A percentile compares a stretch with the other conserved stretches of the same genome.
These are phyloP conservation scores for Meliscaeva auricollis DNA, from an alignment of 2,888 invertebrate species.

Conservation along the genomic window DNA sequence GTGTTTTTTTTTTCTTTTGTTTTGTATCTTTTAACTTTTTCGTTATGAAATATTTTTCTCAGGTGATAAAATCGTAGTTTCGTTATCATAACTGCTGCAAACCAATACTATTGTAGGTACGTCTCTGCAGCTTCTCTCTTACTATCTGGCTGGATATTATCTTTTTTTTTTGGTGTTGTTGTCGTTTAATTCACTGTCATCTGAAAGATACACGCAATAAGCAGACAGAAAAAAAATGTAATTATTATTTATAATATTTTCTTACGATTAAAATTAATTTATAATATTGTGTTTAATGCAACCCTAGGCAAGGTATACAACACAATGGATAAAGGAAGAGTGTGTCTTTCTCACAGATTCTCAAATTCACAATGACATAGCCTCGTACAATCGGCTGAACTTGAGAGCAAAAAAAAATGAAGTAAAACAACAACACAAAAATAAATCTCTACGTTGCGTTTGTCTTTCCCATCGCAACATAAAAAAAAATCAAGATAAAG, in stretches of 20 bases:
- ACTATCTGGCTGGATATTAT: neutral
- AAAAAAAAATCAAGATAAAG: conserved; percentile 34
- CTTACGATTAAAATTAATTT: conserved; percentile 68
- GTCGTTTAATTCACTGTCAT: conserved; percentile 52
- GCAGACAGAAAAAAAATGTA: conserved; percentile 39
- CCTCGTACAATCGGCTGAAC: conserved; percentile 48
- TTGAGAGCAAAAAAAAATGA: conserved; percentile 31
- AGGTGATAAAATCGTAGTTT: conserved; percentile 63
- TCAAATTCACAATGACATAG: conserved; percentile 55
- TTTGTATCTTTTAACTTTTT: conserved; percentile 43
- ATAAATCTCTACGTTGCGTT: conserved; percentile 4
- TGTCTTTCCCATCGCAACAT: conserved; percentile 45
- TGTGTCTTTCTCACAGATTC: conserved; percentile 64
- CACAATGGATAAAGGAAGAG: conserved; percentile 49
- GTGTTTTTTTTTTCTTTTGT: conserved; percentile 11
- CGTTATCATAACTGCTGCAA: conserved; percentile 58
- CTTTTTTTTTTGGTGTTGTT: conserved; percentile 4
- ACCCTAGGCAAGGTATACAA: neutral
- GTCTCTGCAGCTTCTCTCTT: conserved; percentile 17
- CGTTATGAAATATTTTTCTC: conserved; percentile 41
- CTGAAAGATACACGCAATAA: conserved; percentile 58
- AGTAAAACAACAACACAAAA: conserved; percentile 16
- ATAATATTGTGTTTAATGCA: conserved; percentile 27
- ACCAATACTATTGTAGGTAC: no score
- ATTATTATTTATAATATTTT: conserved; percentile 52